Evolutionary conservation across 2,113 vertebrate genomes (phyloP), one percentile per base, ranked within the genome.

Genomic region (Cebidichthys violaceus): DNA sequence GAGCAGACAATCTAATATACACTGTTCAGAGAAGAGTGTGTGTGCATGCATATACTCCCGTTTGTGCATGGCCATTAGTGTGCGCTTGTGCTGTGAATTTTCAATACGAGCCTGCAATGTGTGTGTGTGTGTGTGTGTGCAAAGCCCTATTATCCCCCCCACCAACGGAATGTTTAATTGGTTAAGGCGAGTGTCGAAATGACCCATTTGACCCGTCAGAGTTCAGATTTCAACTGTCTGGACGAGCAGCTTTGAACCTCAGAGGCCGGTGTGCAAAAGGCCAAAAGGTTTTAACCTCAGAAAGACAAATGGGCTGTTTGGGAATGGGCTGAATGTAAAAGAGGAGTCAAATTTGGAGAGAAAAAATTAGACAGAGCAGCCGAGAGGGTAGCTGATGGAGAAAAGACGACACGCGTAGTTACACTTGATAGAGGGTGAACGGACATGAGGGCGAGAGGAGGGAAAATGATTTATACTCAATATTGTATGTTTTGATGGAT

Each of bases 201-300:
- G 79, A 84, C 81, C 81, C 60, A 11, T 80, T 82, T 89, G 79
- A 88, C 91, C 86, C 18, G 9, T 74, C 52, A 74, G 37, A 71
- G 70, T 50, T 89, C 88, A 88, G n/a, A 89, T 89, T 89, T 90
- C 61, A 83, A 71, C 72, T 31, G 80, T 89, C 76, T 88, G 82
- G 84, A 86, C 76, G 1, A 29, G 22, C 55, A n/a, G 70, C 60
- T 86, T 81, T 86, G 76, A 88, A 82, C 69, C 73, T 76, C 60
- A 71, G 78, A 79, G 67, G 57, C 45, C 22, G 20, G 66, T 4
- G 35, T 71, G 27, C 37, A 59, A 73, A 87, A 73, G 80, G 72
- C n/a, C 72, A 86, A 62, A 83, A 67, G 72, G 82, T 82, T 79
- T 20, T 65, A 45, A 82, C 78, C 77, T 61, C 57, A 37, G 70